Conservation (phyloP, 2,113 vertebrate genomes). For the Ochotona princeps region DNA sequence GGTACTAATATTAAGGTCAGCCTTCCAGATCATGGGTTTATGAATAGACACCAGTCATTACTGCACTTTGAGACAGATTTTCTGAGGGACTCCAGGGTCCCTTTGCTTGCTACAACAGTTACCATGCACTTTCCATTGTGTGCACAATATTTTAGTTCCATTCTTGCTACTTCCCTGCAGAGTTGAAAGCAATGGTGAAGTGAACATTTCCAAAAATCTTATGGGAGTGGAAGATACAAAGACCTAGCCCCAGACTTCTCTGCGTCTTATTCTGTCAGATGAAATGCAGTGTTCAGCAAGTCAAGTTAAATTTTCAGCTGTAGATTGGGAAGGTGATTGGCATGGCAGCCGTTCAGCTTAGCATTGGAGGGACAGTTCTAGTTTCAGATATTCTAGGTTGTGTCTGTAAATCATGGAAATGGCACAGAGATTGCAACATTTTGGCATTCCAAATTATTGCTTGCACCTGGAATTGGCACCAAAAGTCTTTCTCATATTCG, state of each 20-base stretch:
- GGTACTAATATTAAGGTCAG: not conserved
- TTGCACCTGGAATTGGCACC: constrained; percentile 70
- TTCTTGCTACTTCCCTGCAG: not conserved
- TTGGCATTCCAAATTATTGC: constrained; percentile 60
- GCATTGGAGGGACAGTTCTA: not conserved
- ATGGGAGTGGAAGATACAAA: not conserved
- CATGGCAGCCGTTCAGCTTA: constrained; percentile 23
- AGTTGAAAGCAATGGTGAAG: not conserved
- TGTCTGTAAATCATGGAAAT: constrained; percentile 66
- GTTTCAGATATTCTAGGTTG: constrained; percentile 51
- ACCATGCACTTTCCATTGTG: not conserved
- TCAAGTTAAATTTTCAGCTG: constrained; percentile 14
- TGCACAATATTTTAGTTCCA: not conserved
- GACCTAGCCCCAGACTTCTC: not conserved
- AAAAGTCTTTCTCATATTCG: constrained; percentile 33
- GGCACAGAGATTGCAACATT: constrained; percentile 27
- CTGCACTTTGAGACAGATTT: not conserved
- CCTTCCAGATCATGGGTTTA: not conserved
- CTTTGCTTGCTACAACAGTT: not conserved
- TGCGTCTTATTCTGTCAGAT: not conserved
- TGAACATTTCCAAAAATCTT: constrained; percentile 49
- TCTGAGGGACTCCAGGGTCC: not conserved
- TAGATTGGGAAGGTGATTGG: constrained; percentile 54
- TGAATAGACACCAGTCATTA: not conserved
- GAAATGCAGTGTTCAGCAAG: not conserved